A percentile compares a stretch with the other conserved stretches of the same genome.
Evolutionary conservation across 2,888 invertebrate species (phyloP).

Genomic region (Eucriotettix oculatus): DNA sequence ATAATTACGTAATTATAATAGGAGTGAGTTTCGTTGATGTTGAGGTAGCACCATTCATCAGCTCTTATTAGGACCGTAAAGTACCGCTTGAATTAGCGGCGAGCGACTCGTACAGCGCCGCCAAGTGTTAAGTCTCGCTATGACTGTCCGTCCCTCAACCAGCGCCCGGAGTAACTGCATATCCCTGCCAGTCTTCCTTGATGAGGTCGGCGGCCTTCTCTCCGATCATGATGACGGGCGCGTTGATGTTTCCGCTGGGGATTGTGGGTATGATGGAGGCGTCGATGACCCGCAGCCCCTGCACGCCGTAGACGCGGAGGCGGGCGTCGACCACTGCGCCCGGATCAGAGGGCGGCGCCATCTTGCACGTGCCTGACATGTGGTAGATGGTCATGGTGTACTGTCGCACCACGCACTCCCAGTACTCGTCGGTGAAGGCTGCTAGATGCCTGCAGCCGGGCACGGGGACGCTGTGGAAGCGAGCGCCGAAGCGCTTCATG

Average conservation of each 20-base stretch:
- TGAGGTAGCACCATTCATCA: too few relatives aligned
- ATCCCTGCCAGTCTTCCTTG: conserved; percentile 44
- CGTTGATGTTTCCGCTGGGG: conserved; percentile 75
- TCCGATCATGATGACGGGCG: conserved; percentile 73
- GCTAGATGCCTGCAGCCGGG: conserved; percentile 73
- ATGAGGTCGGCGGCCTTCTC: conserved; percentile 75
- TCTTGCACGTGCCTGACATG: conserved; percentile 67
- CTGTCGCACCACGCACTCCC: conserved; percentile 68
- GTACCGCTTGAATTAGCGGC: too few relatives aligned
- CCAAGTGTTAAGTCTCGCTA: too few relatives aligned
- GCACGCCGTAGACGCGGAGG: conserved; percentile 57
- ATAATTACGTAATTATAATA: too few relatives aligned
- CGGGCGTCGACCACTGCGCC: conserved; percentile 68
- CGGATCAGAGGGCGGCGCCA: conserved; percentile 62
- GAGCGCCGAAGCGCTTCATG: conserved; percentile 61
- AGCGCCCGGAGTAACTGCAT: conserved; percentile 1
- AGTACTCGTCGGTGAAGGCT: conserved; percentile 65
- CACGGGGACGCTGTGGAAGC: conserved; percentile 52
- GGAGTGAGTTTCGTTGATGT: too few relatives aligned
- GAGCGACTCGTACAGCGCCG: too few relatives aligned
- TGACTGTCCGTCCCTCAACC: conserved; percentile 1
- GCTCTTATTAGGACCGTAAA: too few relatives aligned
- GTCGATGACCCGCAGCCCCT: conserved; percentile 67
- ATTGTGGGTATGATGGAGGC: conserved; percentile 79
- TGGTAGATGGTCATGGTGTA: conserved; percentile 82